Conservation (phyloP, 2,797 vertebrate genomes). For the Psittacula echo region DNA sequence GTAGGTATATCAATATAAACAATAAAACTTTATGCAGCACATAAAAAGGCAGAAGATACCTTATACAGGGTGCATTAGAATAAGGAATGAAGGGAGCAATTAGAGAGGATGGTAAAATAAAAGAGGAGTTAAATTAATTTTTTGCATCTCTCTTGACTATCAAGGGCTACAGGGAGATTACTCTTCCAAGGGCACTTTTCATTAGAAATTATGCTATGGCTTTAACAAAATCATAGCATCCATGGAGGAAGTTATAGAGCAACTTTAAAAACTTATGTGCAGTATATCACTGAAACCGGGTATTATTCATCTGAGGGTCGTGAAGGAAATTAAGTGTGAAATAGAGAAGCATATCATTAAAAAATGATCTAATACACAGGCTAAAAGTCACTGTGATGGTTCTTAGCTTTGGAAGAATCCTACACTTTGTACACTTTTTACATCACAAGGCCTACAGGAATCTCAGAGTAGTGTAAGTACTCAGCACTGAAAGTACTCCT, state of each 20-base stretch:
- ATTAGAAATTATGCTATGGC: conserved; percentile 36
- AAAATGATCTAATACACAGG: background rate
- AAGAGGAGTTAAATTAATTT: conserved; percentile 39
- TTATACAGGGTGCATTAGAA: background rate
- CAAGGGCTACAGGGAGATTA: conserved; percentile 7
- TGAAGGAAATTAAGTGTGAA: conserved; percentile 70
- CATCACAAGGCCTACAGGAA: background rate
- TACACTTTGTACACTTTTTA: background rate
- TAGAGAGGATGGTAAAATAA: background rate
- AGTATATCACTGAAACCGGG: conserved; percentile 56
- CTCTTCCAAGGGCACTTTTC: conserved; percentile 52
- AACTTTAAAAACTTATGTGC: conserved; percentile 54
- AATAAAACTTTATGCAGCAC: background rate
- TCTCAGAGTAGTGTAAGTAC: background rate
- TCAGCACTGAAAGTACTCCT: background rate
- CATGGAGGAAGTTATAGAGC: conserved; percentile 35
- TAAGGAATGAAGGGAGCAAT: background rate
- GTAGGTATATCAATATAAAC: background rate
- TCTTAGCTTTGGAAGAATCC: background rate
- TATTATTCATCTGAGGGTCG: conserved; percentile 35
- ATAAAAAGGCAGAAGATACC: background rate
- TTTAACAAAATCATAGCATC: conserved; percentile 48
- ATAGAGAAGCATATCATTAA: conserved; percentile 13
- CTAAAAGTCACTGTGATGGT: background rate
- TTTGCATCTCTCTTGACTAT: conserved; percentile 26